Percentiles rank a stretch among this genome's conserved stretches.
Conservation (phyloP, 1,140 invertebrate genomes). For the Penaeus japonicus region DNA sequence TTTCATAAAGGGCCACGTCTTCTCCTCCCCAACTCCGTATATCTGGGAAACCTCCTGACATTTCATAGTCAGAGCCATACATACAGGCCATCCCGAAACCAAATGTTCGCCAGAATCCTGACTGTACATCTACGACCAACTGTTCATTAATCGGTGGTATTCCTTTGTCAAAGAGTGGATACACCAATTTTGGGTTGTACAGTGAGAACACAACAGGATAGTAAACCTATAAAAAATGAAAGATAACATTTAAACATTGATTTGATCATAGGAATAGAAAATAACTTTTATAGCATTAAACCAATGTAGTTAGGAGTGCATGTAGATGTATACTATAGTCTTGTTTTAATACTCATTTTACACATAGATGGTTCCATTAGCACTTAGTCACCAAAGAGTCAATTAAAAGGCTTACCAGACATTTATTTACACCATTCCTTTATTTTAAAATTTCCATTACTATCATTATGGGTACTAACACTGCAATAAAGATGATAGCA, state of each 20-base stretch:
- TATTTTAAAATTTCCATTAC: no score
- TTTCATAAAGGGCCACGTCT: slow-evolving; percentile 22
- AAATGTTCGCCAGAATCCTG: slow-evolving; percentile 37
- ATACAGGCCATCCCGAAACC: slow-evolving; percentile 35
- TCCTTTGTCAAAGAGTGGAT: slow-evolving; percentile 21
- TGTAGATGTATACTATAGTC: no score
- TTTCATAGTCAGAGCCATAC: background rate
- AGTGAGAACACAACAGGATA: slow-evolving; percentile 41
- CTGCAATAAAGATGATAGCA: no score
- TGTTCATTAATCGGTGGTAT: slow-evolving; percentile 7
- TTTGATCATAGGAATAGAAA: no score
- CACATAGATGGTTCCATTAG: no score
- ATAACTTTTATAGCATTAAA: no score
- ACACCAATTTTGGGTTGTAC: slow-evolving; percentile 36
- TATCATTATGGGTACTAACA: no score
- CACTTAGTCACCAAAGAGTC: no score
- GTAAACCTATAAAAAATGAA: slow-evolving; percentile 17
- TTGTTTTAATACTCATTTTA: no score
- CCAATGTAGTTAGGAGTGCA: no score
- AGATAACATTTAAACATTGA: background rate
- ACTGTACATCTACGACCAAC: background rate
- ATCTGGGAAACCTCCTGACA: slow-evolving; percentile 22
- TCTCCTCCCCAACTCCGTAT: slow-evolving; percentile 33
- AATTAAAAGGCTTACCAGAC: no score
- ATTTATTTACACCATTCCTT: no score